These are phyloP conservation scores for Erannis defoliaria DNA, from an alignment of 2,888 invertebrate species.

Conservation along the genomic window DNA sequence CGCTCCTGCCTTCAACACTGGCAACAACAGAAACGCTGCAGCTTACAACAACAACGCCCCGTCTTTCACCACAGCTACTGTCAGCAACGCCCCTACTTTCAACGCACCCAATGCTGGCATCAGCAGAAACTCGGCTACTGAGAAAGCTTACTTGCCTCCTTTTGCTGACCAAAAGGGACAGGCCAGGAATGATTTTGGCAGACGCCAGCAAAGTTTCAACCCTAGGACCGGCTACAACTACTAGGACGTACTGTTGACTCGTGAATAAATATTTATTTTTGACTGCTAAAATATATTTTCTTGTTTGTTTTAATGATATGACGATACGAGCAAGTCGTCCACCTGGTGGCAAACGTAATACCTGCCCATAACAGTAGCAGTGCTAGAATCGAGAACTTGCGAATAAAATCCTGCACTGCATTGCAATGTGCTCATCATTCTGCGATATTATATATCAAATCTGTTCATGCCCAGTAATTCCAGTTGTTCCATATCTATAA, in stretches of 20 bases:
- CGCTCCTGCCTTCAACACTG: slow-evolving; percentile 9
- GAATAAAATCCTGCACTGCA: too few relatives aligned
- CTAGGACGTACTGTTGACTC: slow-evolving; percentile 34
- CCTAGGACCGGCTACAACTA: slow-evolving; percentile 61
- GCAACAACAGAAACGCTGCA: slow-evolving; percentile 2
- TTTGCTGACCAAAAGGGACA: slow-evolving; percentile 39
- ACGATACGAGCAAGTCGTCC: too few relatives aligned
- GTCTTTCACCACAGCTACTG: slow-evolving; percentile 11
- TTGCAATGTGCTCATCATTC: too few relatives aligned
- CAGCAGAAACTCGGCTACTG: slow-evolving; percentile 38
- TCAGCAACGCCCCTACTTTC: slow-evolving; percentile 11
- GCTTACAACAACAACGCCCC: slow-evolving; percentile 13
- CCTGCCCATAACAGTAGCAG: too few relatives aligned
- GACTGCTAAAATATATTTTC: neutral
- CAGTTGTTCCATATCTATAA: too few relatives aligned
- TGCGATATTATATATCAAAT: too few relatives aligned
- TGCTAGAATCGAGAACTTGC: too few relatives aligned
- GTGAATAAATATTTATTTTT: slow-evolving; percentile 44
- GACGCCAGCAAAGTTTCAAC: slow-evolving; percentile 56
- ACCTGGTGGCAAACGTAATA: too few relatives aligned
- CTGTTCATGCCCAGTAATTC: too few relatives aligned
- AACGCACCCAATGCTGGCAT: slow-evolving; percentile 16
- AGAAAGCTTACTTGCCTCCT: slow-evolving; percentile 68
- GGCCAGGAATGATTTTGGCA: slow-evolving; percentile 46
- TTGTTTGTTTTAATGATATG: too few relatives aligned